Evolutionary conservation across 2,888 invertebrate genomes (phyloP).

Genomic region (Agriotes lineatus): DNA sequence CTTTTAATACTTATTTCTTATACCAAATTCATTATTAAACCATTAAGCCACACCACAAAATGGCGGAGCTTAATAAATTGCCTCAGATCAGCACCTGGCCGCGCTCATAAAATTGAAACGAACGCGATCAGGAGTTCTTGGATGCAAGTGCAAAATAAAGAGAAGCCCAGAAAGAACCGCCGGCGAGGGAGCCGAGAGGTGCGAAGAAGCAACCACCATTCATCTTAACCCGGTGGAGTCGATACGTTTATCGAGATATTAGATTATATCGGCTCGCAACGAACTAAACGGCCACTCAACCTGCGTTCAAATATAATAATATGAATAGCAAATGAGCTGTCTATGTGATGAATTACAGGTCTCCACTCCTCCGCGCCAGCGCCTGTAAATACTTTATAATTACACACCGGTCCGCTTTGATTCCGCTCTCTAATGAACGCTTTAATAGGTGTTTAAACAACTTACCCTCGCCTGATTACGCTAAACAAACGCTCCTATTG

Average conservation of each 20-base stretch:
- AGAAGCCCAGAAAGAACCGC: neutral
- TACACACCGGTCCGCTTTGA: slow-evolving; percentile 66
- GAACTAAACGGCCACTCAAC: slow-evolving; percentile 57
- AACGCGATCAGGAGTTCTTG: slow-evolving; percentile 1
- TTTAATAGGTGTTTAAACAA: slow-evolving; percentile 62
- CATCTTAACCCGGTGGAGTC: slow-evolving; percentile 22
- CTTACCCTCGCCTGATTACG: slow-evolving; percentile 50
- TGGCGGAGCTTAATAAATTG: too few relatives aligned
- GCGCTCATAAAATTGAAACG: neutral
- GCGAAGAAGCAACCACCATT: slow-evolving; percentile 18
- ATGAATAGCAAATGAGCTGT: slow-evolving; percentile 66
- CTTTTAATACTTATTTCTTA: too few relatives aligned
- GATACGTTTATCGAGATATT: slow-evolving; percentile 50
- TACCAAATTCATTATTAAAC: too few relatives aligned
- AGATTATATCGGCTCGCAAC: slow-evolving; percentile 52
- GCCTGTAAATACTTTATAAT: slow-evolving; percentile 67
- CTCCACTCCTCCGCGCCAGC: slow-evolving; percentile 62
- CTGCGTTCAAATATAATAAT: slow-evolving; percentile 55
- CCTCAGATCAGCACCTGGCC: too few relatives aligned
- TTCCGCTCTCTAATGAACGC: slow-evolving; percentile 63
- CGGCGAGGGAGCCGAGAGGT: neutral
- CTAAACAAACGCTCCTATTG: slow-evolving; percentile 51
- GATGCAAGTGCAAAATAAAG: neutral
- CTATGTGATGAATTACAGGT: slow-evolving; percentile 65
- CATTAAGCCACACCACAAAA: too few relatives aligned